These are phyloP conservation scores for Trilocha varians DNA, from an alignment of 2,888 invertebrate species.

Conservation along the genomic window DNA sequence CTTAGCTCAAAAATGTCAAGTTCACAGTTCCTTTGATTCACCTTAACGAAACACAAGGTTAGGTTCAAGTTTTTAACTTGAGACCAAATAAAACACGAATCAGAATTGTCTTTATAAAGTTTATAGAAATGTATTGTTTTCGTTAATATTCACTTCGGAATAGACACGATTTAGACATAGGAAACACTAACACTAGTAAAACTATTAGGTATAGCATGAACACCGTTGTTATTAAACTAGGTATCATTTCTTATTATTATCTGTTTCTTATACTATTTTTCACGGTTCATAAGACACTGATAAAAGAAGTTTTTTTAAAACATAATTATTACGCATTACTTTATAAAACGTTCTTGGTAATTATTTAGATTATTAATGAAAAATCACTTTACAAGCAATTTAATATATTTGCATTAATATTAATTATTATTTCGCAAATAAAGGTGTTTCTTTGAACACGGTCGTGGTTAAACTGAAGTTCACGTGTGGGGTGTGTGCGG, in stretches of 20 bases:
- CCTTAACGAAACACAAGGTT: too few relatives aligned
- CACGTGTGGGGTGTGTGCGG: conserved; percentile 13
- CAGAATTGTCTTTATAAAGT: neutral
- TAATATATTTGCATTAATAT: neutral
- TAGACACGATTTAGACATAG: conserved; percentile 38
- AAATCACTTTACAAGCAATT: neutral
- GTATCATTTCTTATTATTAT: conserved; percentile 26
- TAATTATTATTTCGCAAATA: neutral
- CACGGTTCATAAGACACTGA: too few relatives aligned
- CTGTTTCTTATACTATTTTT: neutral
- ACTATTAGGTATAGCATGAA: conserved; percentile 56
- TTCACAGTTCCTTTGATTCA: too few relatives aligned
- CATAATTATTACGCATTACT: too few relatives aligned
- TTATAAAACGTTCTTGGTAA: too few relatives aligned
- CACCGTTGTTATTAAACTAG: conserved; percentile 40
- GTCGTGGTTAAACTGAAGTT: conserved; percentile 30
- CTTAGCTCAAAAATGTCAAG: too few relatives aligned
- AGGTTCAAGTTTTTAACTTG: too few relatives aligned
- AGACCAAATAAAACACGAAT: neutral
- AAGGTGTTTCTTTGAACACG: conserved; percentile 21
- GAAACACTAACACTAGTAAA: conserved; percentile 50
- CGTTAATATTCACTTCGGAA: conserved; percentile 7
- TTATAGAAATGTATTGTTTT: neutral
- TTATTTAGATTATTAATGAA: too few relatives aligned
- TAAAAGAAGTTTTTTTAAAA: too few relatives aligned